Evolutionary conservation across 2,797 vertebrate species (phyloP).

Genomic region (Cheirogaleus major): DNA sequence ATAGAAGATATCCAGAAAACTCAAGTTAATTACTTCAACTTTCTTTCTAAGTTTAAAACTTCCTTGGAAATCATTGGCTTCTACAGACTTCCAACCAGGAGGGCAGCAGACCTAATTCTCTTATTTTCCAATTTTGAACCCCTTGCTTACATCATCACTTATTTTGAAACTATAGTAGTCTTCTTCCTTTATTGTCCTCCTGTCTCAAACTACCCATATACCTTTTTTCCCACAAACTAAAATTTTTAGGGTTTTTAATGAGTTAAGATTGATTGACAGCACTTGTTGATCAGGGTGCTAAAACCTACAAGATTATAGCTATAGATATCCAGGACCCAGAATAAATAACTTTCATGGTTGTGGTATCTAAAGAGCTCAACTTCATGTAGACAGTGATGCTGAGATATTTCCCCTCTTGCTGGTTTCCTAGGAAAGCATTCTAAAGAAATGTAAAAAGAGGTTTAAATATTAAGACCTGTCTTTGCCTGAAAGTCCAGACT

Average conservation of each 20-base stretch:
- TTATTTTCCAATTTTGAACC: slow-evolving; percentile 3
- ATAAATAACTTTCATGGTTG: slow-evolving; percentile 8
- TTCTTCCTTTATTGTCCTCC: neutral
- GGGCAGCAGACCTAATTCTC: neutral
- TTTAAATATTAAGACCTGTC: neutral
- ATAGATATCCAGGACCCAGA: neutral
- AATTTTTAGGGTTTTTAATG: slow-evolving; percentile 25
- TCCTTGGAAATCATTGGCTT: slow-evolving; percentile 5
- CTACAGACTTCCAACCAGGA: neutral
- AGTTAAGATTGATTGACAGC: neutral
- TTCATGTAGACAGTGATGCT: neutral
- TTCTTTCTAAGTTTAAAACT: neutral
- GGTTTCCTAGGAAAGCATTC: slow-evolving; percentile 23
- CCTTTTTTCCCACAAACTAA: neutral
- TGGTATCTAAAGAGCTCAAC: neutral
- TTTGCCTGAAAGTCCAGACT: neutral
- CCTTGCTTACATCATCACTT: neutral
- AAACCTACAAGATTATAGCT: slow-evolving; percentile 20
- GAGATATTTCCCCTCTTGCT: neutral
- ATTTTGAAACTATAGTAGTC: slow-evolving; percentile 7
- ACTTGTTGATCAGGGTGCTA: neutral
- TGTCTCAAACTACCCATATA: neutral
- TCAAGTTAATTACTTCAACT: neutral
- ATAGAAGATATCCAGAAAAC: neutral
- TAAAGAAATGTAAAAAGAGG: neutral